Evolutionary conservation across 1,140 invertebrate genomes (phyloP), one percentile per base, ranked within the genome.

Genomic region (Acyrthosiphon pisum): DNA sequence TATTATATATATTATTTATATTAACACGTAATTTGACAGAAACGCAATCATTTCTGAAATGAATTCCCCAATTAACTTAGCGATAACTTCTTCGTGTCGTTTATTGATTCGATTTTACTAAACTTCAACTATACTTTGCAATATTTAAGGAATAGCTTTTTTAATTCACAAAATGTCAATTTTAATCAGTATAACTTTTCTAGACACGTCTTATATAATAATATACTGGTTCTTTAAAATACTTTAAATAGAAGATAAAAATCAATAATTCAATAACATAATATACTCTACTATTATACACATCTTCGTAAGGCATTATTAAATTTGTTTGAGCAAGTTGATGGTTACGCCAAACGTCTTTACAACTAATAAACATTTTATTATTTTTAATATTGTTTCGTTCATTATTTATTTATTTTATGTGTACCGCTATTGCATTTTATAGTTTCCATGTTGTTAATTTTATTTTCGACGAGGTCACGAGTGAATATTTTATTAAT

Each of bases 151-250:
- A 68, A 90, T 20, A n/a, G 37, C 11, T 68, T 90, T 68, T 60
- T 44, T 7, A 90, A 68, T 90, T 46, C 26, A 1, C 1, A 68
- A 60, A 60, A 60, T 41, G 6, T 18, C 89, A 14, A 90, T 90
- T 68, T 44, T n/a, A 68, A 68, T 90, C 89, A 46, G 14, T 68
- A 76, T 76, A 90, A 90, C 88, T n/a, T 90, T 90, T 44, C 23
- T 4, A 18, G 26, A 90, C 37, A 20, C 46, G 14, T 22, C 37
- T 35, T 35, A n/a, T n/a, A 46, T 46, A 8, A 44, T 2, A 44
- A 46, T 8, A 90, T 20, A 30, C 18, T 4, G 44, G 44, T 68
- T 68, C 18, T 68, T 68, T 68, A 22, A 44, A 44, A 68, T 46
- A 41, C 68, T 89, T 90, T 4, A 41, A 60, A 46, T 14, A 6